Evolutionary conservation across 2,797 vertebrate genomes (phyloP).

Genomic region (Mus minutoides): DNA sequence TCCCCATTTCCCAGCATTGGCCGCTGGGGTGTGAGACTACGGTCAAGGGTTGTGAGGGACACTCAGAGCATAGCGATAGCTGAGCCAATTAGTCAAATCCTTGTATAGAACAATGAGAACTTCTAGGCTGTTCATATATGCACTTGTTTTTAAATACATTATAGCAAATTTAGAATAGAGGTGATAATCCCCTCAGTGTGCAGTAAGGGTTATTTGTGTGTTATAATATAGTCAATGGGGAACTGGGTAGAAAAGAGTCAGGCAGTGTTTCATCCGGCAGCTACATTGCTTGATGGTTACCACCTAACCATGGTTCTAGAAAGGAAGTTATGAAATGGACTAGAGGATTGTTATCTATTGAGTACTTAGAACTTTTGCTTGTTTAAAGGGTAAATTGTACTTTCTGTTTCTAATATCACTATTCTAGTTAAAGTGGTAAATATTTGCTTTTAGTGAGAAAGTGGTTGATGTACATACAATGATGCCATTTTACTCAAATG

Average conservation of each 20-base stretch:
- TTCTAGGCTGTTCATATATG: neutral
- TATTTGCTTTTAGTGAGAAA: neutral
- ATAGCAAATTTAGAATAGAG: neutral
- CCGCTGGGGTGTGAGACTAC: neutral
- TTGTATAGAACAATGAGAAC: constrained; percentile 13
- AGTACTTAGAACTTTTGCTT: constrained; percentile 10
- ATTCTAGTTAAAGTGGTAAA: constrained; percentile 14
- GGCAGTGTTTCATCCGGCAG: neutral
- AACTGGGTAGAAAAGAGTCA: neutral
- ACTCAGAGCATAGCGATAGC: neutral
- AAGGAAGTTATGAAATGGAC: neutral
- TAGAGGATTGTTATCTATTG: constrained; percentile 8
- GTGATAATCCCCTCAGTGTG: neutral
- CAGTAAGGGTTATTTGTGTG: neutral
- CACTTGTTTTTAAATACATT: constrained; percentile 1
- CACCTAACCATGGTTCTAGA: neutral
- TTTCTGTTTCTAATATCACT: neutral
- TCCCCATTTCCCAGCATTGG: neutral
- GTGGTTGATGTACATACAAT: neutral
- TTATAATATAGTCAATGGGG: neutral
- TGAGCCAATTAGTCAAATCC: neutral
- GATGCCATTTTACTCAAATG: neutral
- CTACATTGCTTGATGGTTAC: neutral
- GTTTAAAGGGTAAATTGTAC: neutral
- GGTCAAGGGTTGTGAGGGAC: neutral